These are phyloP conservation scores for Umimayanthus chanpuru DNA, from an alignment of 92 coral and sea anemone species.

Conservation along the genomic window DNA sequence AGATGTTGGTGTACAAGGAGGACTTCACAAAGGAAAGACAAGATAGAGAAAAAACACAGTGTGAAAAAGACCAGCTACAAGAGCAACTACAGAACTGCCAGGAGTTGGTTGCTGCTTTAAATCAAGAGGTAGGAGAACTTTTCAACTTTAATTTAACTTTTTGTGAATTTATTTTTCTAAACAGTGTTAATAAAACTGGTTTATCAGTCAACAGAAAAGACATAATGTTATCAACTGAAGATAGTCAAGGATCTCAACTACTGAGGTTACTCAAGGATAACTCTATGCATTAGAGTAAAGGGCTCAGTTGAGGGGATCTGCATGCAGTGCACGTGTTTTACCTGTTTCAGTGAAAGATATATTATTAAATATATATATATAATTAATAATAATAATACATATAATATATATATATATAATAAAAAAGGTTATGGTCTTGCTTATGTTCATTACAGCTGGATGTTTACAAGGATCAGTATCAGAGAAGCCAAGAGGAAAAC, in stretches of 20 bases:
- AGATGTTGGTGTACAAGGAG: slow-evolving; percentile 88
- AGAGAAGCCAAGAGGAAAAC: slow-evolving; percentile 60
- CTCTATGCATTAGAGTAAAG: background rate
- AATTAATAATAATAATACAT: too few relatives aligned
- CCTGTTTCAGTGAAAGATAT: background rate
- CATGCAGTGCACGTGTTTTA: background rate
- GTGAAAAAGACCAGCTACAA: slow-evolving; percentile 82
- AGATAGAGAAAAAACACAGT: slow-evolving; percentile 86
- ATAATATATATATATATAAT: too few relatives aligned
- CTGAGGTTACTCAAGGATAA: background rate
- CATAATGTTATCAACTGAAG: background rate
- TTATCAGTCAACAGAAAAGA: background rate
- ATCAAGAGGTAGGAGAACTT: slow-evolving; percentile 68
- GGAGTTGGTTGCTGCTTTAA: slow-evolving; percentile 82
- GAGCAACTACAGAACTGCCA: slow-evolving; percentile 81
- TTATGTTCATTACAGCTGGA: slow-evolving; percentile 54
- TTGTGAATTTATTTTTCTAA: background rate
- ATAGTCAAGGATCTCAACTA: too few relatives aligned
- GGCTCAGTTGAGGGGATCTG: background rate
- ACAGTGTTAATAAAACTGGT: too few relatives aligned
- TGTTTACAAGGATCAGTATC: slow-evolving; percentile 69
- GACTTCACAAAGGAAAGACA: slow-evolving; percentile 90
- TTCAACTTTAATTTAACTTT: background rate
- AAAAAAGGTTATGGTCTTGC: background rate
- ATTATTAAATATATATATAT: background rate